These are phyloP conservation scores for Dryoscopus gambensis DNA, from an alignment of 2,113 vertebrate species.

Conservation along the genomic window DNA sequence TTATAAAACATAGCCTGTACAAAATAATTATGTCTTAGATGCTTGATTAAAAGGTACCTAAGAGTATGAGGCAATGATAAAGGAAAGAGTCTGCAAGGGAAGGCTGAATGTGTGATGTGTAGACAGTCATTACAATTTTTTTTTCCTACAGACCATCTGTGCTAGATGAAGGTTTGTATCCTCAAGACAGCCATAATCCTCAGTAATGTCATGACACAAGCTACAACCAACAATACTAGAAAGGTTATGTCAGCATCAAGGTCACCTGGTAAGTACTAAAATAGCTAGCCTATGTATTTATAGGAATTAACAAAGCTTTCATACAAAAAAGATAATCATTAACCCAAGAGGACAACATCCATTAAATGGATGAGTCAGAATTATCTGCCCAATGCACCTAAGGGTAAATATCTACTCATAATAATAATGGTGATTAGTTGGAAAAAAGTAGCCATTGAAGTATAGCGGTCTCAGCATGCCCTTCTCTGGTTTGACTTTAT, in stretches of 20 bases:
- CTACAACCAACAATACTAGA: background rate
- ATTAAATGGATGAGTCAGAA: background rate
- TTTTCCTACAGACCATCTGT: background rate
- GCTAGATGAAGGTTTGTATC: background rate
- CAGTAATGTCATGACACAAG: background rate
- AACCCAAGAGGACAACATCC: background rate
- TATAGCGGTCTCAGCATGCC: background rate
- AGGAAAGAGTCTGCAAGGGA: background rate
- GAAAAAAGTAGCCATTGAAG: background rate
- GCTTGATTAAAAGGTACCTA: background rate
- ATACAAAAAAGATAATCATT: background rate
- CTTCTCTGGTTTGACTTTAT: background rate
- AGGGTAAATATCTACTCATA: constrained; percentile 16
- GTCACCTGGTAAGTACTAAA: background rate
- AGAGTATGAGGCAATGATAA: background rate
- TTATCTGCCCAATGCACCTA: background rate
- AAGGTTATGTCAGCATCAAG: background rate
- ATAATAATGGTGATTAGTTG: constrained; percentile 6
- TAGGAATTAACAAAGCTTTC: constrained; percentile 31
- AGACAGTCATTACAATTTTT: background rate
- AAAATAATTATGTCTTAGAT: background rate
- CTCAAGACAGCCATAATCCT: constrained; percentile 34
- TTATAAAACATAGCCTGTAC: background rate
- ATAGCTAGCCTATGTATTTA: background rate
- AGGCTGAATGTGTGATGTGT: background rate